Conservation (phyloP, 2,797 vertebrate genomes). For the Gymnodraco acuticeps region DNA sequence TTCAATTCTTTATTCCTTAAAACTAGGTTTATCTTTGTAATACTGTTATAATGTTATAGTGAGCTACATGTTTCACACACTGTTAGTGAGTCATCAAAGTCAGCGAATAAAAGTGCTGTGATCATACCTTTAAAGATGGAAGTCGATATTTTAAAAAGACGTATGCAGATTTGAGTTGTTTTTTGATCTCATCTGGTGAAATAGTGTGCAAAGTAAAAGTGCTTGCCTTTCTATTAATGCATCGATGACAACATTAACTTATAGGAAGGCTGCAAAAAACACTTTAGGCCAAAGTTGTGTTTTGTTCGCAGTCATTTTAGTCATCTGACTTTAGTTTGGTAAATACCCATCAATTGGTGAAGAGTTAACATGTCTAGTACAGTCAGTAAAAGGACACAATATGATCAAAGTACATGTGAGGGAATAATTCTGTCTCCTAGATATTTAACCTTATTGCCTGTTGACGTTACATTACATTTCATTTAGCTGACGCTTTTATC, state of each 20-base stretch:
- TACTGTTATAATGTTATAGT: no score
- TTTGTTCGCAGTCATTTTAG: constrained; percentile 18
- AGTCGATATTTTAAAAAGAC: neutral
- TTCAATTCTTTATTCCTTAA: neutral
- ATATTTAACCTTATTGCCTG: no score
- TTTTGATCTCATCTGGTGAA: neutral
- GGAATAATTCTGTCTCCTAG: no score
- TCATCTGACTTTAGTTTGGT: neutral
- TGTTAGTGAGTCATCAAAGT: fast-evolving
- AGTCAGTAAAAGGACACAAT: no score
- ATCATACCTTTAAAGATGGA: fast-evolving
- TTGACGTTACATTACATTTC: no score
- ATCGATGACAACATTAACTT: constrained; percentile 41
- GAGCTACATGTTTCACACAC: neutral
- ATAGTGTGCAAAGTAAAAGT: neutral
- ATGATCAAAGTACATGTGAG: no score
- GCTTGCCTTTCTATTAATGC: constrained; percentile 7
- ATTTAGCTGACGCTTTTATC: no score
- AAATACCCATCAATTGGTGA: neutral
- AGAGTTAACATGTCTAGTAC: neutral
- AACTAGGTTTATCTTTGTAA: neutral
- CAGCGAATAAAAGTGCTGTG: no score
- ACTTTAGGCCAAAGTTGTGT: constrained; percentile 48
- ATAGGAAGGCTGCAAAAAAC: constrained; percentile 19
- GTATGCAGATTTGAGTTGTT: neutral